These are phyloP conservation scores for Aegotheles bennettii DNA, from an alignment of 2,113 vertebrate genomes.

Conservation along the genomic window DNA sequence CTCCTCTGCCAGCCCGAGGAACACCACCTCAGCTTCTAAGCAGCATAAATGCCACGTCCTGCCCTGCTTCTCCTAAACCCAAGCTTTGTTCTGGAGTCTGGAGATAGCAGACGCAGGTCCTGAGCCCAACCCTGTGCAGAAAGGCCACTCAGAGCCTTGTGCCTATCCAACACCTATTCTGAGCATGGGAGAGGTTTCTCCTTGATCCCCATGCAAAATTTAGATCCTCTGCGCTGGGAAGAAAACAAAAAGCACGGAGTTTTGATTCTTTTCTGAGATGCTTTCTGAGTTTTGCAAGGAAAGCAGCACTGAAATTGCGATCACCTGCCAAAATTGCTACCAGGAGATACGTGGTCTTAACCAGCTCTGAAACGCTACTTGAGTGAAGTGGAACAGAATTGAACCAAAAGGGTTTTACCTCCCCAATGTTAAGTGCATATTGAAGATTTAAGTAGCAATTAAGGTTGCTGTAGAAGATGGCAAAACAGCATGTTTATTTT, in stretches of 20 bases:
- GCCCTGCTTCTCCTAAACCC: neutral
- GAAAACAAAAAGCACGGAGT: neutral
- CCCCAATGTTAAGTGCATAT: conserved; percentile 67
- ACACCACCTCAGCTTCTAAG: neutral
- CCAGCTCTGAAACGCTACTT: conserved; percentile 54
- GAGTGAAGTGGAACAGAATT: conserved; percentile 54
- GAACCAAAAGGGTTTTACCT: conserved; percentile 57
- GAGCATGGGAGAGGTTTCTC: neutral
- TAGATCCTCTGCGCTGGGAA: rapidly evolving
- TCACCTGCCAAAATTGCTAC: conserved; percentile 2
- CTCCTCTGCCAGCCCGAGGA: neutral
- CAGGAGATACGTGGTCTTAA: conserved; percentile 36
- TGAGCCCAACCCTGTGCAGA: neutral
- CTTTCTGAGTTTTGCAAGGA: neutral
- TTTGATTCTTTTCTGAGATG: neutral
- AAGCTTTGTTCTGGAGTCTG: neutral
- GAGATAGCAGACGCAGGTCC: neutral
- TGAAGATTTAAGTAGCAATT: conserved; percentile 74
- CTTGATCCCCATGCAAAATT: rapidly evolving
- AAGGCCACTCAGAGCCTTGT: rapidly evolving
- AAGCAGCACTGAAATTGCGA: neutral
- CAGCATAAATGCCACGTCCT: rapidly evolving
- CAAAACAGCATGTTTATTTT: conserved; percentile 38
- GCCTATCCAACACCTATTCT: rapidly evolving
- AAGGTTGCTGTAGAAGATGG: conserved; percentile 64